Base-by-base conservation (phyloP, 2,113 vertebrate genomes). In the Drymodes brunneopygia region DNA sequence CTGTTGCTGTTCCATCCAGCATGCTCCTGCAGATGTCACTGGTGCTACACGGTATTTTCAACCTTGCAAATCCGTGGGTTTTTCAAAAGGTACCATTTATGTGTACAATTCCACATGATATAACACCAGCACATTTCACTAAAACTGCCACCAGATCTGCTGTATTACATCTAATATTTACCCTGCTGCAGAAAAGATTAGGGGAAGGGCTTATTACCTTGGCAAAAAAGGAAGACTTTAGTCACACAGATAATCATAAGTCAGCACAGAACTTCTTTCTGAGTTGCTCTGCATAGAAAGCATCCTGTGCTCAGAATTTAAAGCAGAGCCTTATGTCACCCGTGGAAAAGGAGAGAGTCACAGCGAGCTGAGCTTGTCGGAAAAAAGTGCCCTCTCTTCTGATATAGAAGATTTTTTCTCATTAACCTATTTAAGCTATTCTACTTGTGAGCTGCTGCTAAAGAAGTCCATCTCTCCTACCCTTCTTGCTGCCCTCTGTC, bases 1-100 rank as follows among this genome's bases (percentile, higher is more conserved):
- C 60, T 74, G 22, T 45, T 0, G 0, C 16, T 95, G 91, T 56
- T 92, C 20, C 51, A 77, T 42, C 93, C 1, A 23, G 13, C 0
- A 3, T 66, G 21, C 4, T 66, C 97, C 98, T 98, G 97, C 77
- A 98, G 98, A 94, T 98, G 98, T 97, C 98, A 97, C 89, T 97
- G 89, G 80, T 57, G 86, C 92, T 97, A 94, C 96, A 78, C 0
- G 25, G 33, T 86, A 86, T 60, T 79, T 66, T 38, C 90, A 84
- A 36, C 23, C 67, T 79, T 45, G 48, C 33, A 60, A 60, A 66
- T 85, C 35, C 2, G 0, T 50, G 38, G 7, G 11, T 38, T 80
- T 88, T 91, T 69, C 33, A 15, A 40, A 86, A 81, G 40, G 9
- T 75, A 66, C 29, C 6, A 24, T 57, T 82, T 84, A 25, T 61